Evolutionary conservation across 2,888 invertebrate genomes (phyloP).

Genomic region (Stenoptilia bipunctidactyla): DNA sequence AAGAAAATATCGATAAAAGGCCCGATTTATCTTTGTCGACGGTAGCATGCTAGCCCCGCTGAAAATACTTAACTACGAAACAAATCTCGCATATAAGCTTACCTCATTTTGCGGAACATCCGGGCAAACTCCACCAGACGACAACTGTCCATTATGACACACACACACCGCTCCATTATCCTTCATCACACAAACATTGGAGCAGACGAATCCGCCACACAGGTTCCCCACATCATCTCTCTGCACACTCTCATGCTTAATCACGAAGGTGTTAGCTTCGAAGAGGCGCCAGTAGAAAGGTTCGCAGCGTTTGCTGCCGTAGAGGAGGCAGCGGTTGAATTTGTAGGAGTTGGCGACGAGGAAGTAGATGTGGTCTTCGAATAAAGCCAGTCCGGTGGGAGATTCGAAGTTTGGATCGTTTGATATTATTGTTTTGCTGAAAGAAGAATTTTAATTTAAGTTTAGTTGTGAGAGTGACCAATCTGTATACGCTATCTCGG

Average conservation of each 20-base stretch:
- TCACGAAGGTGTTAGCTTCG: constrained; percentile 33
- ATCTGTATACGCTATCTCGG: too few species aligned
- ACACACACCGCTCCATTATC: constrained; percentile 52
- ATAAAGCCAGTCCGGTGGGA: constrained; percentile 77
- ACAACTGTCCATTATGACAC: constrained; percentile 59
- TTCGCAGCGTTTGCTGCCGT: constrained; percentile 58
- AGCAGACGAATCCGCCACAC: constrained; percentile 63
- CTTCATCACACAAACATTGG: constrained; percentile 72
- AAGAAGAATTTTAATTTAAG: constrained; percentile 9
- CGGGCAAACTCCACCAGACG: constrained; percentile 26
- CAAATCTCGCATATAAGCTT: too few species aligned
- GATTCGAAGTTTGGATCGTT: constrained; percentile 53
- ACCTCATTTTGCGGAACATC: constrained; percentile 24
- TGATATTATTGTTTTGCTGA: constrained; percentile 47
- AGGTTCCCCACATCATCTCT: constrained; percentile 38
- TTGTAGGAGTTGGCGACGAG: constrained; percentile 64
- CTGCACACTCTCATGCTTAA: constrained; percentile 39
- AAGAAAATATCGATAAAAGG: too few species aligned
- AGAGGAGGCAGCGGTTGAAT: constrained; percentile 73
- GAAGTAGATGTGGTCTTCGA: constrained; percentile 85
- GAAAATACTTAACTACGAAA: too few species aligned
- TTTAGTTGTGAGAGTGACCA: not conserved
- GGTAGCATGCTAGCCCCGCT: too few species aligned
- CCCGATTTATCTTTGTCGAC: too few species aligned
- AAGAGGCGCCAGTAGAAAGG: constrained; percentile 46